A percentile compares a stretch with the other conserved stretches of the same genome.
Evolutionary conservation across 2,888 invertebrate species (phyloP).

Genomic region (Plagodis pulveraria): DNA sequence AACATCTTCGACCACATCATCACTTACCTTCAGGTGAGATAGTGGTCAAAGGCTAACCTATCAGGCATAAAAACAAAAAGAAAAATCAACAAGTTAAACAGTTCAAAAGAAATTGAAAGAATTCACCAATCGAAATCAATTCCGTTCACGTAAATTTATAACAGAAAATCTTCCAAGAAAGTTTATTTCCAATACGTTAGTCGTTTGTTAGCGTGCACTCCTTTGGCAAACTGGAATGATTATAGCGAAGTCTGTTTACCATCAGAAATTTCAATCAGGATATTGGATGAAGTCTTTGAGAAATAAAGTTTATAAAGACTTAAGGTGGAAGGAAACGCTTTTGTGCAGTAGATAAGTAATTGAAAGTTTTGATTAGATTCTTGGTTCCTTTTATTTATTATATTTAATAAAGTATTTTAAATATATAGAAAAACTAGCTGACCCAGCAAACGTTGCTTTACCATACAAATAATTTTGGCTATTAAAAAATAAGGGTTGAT

Average conservation of each 20-base stretch:
- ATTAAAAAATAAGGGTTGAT: too few relatives aligned
- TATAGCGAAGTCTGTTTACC: conserved; percentile 16
- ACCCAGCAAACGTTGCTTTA: too few relatives aligned
- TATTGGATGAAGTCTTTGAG: conserved; percentile 30
- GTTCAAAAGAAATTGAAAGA: too few relatives aligned
- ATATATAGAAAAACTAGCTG: too few relatives aligned
- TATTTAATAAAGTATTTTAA: too few relatives aligned
- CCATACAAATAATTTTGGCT: too few relatives aligned
- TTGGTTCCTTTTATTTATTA: background rate
- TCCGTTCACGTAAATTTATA: background rate
- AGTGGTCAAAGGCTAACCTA: too few relatives aligned
- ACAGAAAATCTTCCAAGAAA: background rate
- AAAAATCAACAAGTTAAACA: too few relatives aligned
- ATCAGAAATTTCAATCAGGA: conserved; percentile 26
- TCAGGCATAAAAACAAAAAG: too few relatives aligned
- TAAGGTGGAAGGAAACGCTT: conserved; percentile 34
- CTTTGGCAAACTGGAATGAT: conserved; percentile 9
- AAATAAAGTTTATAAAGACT: conserved; percentile 35
- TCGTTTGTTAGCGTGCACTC: conserved; percentile 5
- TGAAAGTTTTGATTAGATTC: conserved; percentile 16
- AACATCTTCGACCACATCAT: too few relatives aligned
- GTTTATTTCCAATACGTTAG: conserved; percentile 1
- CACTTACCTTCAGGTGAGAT: too few relatives aligned
- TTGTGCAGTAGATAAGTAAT: conserved; percentile 25
- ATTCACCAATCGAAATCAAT: background rate